phyloP scores from a whole-genome alignment of 2,888 invertebrate species.

The Ophioninae sp. region DNA sequence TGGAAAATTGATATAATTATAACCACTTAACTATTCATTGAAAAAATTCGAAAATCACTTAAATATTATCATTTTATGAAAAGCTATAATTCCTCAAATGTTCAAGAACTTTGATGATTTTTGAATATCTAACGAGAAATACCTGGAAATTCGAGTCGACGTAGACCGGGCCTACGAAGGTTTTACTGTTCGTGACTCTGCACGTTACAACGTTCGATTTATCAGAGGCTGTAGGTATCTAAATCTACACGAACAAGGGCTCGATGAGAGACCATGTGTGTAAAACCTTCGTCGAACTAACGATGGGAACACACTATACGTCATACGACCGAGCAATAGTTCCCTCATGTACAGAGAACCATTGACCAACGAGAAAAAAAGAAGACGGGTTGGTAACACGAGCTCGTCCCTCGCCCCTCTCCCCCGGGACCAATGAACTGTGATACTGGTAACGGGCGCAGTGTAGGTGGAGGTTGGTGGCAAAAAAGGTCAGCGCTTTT shows the following conservation, averaged over 20 bases:
- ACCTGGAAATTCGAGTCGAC: not conserved
- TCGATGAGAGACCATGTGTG: not conserved
- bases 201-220: slow-evolving; percentile 34
- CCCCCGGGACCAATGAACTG: slow-evolving; percentile 46
- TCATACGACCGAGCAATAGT: slow-evolving; percentile 1
- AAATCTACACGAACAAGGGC: not conserved
- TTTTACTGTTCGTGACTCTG: not conserved
- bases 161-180: not conserved
- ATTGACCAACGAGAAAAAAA: slow-evolving; percentile 32
- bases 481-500: slow-evolving; percentile 47
- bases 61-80: too few relatives aligned
- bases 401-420: slow-evolving; percentile 2
- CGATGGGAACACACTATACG: slow-evolving; percentile 14
- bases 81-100: too few relatives aligned
- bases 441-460: slow-evolving; percentile 9
- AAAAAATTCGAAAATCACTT: too few relatives aligned
- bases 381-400: slow-evolving; percentile 15
- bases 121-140: not conserved
- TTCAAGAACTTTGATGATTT: not conserved
- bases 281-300: slow-evolving; percentile 20
- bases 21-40: too few relatives aligned
- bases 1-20: too few relatives aligned
- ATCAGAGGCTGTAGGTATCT: not conserved
- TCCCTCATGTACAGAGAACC: slow-evolving; percentile 9
- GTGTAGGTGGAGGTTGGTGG: not conserved